These are phyloP conservation scores for Pholis gunnellus DNA, from an alignment of 2,113 vertebrate genomes.

Conservation along the genomic window DNA sequence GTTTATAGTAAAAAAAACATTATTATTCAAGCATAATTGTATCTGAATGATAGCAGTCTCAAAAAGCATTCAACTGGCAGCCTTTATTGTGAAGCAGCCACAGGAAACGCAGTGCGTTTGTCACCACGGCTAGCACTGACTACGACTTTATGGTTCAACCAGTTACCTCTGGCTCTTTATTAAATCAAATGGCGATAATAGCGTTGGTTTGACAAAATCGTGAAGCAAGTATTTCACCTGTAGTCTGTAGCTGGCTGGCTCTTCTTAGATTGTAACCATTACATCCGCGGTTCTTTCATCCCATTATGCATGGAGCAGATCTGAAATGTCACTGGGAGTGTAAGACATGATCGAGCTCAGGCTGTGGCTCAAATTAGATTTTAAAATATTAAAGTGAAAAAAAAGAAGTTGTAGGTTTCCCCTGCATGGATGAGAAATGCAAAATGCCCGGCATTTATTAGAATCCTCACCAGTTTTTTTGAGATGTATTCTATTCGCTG, in stretches of 20 bases:
- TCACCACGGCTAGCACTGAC: too few relatives aligned
- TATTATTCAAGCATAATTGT: too few relatives aligned
- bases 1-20: too few relatives aligned
- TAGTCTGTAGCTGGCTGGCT: slow-evolving; percentile 16
- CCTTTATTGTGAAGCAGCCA: too few relatives aligned
- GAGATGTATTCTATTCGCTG: slow-evolving; percentile 48
- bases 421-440: slow-evolving; percentile 40
- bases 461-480: slow-evolving; percentile 42
- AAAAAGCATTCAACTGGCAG: too few relatives aligned
- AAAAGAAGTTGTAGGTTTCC: slow-evolving; percentile 57
- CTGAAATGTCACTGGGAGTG: slow-evolving; percentile 57
- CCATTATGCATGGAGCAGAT: slow-evolving; percentile 41
- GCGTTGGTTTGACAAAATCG: background rate
- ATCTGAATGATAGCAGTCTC: too few relatives aligned
- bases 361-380: slow-evolving; percentile 64
- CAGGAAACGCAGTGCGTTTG: too few relatives aligned
- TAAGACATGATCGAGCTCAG: slow-evolving; percentile 56
- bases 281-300: slow-evolving; percentile 51
- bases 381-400: slow-evolving; percentile 73
- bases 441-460: slow-evolving; percentile 39
- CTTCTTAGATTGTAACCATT: slow-evolving; percentile 42
- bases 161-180: too few relatives aligned
- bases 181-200: too few relatives aligned
- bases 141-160: too few relatives aligned
- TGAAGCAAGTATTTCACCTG: background rate